Percentiles rank a stretch among this genome's conserved stretches.
Evolutionary conservation across 2,113 vertebrate species (phyloP).

Genomic region (Emydura subglobosa): DNA sequence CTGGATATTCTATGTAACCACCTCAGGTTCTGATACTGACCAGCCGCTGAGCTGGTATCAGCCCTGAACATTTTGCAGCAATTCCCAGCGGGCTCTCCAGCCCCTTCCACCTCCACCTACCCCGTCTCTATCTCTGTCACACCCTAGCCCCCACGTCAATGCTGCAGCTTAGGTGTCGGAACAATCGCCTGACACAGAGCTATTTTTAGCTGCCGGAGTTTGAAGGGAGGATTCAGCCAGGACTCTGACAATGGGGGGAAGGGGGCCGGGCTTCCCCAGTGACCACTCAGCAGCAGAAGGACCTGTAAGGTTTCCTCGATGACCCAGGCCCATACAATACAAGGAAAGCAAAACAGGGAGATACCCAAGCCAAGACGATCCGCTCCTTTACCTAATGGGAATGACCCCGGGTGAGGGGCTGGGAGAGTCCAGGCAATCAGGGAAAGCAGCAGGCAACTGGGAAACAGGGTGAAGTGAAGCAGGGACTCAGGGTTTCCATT

Average conservation of each 20-base stretch:
- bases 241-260: slow-evolving; percentile 86
- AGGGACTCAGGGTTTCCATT: background rate
- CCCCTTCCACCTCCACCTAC: slow-evolving; percentile 74
- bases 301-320: slow-evolving; percentile 84
- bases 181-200: slow-evolving; percentile 73
- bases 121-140: slow-evolving; percentile 44
- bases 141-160: slow-evolving; percentile 65
- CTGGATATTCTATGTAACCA: slow-evolving; percentile 48
- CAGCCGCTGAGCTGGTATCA: background rate
- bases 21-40: background rate
- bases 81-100: slow-evolving; percentile 45
- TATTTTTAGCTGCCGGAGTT: slow-evolving; percentile 81
- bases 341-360: slow-evolving; percentile 81
- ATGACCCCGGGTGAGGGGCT: slow-evolving; percentile 64
- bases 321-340: slow-evolving; percentile 84
- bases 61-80: background rate
- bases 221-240: slow-evolving; percentile 74
- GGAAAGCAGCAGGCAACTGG: background rate
- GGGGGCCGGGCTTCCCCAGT: slow-evolving; percentile 81
- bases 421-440: background rate
- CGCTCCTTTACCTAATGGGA: slow-evolving; percentile 73
- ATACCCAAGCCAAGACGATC: slow-evolving; percentile 65
- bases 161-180: slow-evolving; percentile 65
- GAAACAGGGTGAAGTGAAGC: slow-evolving; percentile 8
- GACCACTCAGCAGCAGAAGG: slow-evolving; percentile 77